Base-by-base conservation (phyloP, 2,888 invertebrate genomes). In the Disparrhopalites patrizii region DNA sequence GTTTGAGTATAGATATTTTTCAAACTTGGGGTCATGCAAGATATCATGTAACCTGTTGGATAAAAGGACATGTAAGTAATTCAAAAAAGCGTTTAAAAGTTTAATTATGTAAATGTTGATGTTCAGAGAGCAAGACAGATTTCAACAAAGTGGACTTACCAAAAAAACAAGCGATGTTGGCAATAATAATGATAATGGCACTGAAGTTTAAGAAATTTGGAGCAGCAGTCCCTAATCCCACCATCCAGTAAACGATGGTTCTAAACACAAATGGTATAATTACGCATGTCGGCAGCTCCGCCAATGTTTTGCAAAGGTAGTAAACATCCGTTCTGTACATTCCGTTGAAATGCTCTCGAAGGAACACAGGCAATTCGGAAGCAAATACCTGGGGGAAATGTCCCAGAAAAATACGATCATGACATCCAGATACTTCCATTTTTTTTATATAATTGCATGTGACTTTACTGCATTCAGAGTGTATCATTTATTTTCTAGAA, bases 311-410 rank as follows among this genome's bases (percentile, higher is more conserved):
- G 63, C 91, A 89, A 27, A 96, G 78, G 80, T 93, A 96, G 79
- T 95, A 96, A 0, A 93, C 88, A 76, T 92, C 91, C 0, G 91
- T 89, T 57, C 94, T 83, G 77, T 97, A 96, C 85, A 95, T 89
- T 47, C 93, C 93, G 77, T 90, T 91, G 69, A 87, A 85, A 76
- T 94, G 88, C 78, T 96, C 95, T 15, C 93, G 47, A 47, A 56
- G 43, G 36, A 47, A 64, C n/a, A 64, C 36, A 3, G 64, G 64
- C 1, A 56, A 27, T 13, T 64, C 64, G 1, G 30, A 38, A 43
- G 55, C 55, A 23, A 64, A 64, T 3, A 52, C 52, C 65, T 65
- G 40, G n/a, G 47, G 31, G 8, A 55, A 27, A 27, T 8, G 15
- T 55, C 27, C 7, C n/a, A 33, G 25, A 31, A 63, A 5, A 7